Evolutionary conservation across 2,113 vertebrate genomes (phyloP).

Genomic region (Athene cunicularia): DNA sequence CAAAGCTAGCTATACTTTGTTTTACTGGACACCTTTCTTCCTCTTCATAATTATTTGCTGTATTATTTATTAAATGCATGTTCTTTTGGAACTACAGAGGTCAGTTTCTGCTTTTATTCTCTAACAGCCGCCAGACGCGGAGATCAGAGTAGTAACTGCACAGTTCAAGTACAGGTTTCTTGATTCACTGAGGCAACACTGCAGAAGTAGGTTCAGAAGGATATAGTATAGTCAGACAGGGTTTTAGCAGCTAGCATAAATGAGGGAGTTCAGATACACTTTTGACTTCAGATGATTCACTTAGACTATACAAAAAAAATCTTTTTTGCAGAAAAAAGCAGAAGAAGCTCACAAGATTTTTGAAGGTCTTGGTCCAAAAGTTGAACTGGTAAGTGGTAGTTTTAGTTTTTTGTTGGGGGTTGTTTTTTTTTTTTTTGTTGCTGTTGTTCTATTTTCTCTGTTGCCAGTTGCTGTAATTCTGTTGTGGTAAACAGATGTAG

Average conservation of each 20-base stretch:
- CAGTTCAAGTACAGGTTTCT: neutral
- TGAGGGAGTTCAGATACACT: neutral
- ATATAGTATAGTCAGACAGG: neutral
- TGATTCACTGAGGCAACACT: neutral
- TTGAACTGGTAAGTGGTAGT: conserved; percentile 88
- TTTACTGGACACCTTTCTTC: neutral
- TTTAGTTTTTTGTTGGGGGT: neutral
- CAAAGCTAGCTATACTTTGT: neutral
- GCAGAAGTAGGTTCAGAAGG: conserved; percentile 5
- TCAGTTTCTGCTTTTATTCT: neutral
- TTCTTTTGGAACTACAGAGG: neutral
- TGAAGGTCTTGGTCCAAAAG: conserved; percentile 96
- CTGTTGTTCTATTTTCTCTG: neutral
- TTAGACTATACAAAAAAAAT: neutral
- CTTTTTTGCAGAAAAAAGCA: conserved; percentile 92
- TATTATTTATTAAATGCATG: neutral
- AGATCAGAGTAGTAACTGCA: neutral
- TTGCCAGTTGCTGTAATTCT: neutral
- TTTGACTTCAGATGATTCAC: neutral
- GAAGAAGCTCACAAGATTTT: conserved; percentile 99
- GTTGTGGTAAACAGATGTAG: neutral
- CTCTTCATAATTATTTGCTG: neutral
- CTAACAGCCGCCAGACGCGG: neutral
- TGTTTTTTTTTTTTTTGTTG: neutral
- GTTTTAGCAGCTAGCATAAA: neutral